A percentile compares a stretch with the other conserved stretches of the same genome.
phyloP scores from a whole-genome alignment of 64 coral and sea anemone species.

The Porites lutea region DNA sequence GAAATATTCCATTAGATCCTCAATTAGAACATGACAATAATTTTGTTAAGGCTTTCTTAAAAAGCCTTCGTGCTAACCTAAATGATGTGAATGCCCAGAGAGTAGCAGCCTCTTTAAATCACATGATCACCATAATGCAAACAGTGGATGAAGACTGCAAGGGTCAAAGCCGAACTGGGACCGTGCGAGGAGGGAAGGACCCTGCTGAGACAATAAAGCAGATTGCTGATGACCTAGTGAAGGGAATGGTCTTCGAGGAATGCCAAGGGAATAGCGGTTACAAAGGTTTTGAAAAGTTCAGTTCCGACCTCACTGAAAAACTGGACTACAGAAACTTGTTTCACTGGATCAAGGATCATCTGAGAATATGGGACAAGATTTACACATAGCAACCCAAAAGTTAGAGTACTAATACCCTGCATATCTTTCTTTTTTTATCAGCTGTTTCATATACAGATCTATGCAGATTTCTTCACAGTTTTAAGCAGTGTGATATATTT shows the following conservation, averaged over 20 bases:
- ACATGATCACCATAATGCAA: neutral
- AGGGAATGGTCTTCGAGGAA: neutral
- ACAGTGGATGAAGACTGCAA: neutral
- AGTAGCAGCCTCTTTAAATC: neutral
- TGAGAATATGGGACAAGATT: neutral
- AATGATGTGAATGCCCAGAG: conserved; percentile 34
- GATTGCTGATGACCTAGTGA: neutral
- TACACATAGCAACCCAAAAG: neutral
- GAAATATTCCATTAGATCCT: conserved; percentile 47
- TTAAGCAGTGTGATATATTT: too few species aligned
- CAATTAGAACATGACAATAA: conserved; percentile 34
- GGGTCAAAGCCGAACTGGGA: neutral
- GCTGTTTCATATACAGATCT: neutral
- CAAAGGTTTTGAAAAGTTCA: neutral
- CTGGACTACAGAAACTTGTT: too few species aligned
- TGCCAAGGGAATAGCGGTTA: neutral
- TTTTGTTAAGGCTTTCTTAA: conserved; percentile 27
- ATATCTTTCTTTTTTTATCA: neutral
- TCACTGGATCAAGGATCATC: neutral
- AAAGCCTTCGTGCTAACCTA: conserved; percentile 23
- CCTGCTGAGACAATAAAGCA: neutral
- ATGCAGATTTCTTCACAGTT: neutral
- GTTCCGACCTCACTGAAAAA: neutral
- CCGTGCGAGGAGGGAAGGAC: neutral
- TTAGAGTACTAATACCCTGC: neutral